These are phyloP conservation scores for Neolamprologus falcicula DNA, from an alignment of 2,113 vertebrate genomes.

Conservation along the genomic window DNA sequence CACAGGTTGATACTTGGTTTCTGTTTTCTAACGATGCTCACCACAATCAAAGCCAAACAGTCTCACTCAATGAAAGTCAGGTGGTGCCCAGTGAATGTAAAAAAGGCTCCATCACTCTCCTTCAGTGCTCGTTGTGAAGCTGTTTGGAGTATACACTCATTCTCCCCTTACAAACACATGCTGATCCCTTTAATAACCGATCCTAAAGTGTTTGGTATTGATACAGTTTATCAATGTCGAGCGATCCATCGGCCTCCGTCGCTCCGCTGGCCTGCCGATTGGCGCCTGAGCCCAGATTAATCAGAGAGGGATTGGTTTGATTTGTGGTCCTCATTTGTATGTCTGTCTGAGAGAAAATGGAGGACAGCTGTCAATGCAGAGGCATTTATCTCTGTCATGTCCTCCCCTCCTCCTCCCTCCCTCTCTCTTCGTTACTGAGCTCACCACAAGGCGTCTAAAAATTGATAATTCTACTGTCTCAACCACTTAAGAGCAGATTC, in stretches of 20 bases:
- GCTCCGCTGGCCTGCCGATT: constrained; percentile 40
- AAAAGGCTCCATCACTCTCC: background rate
- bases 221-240: constrained; percentile 66
- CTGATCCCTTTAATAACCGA: constrained; percentile 43
- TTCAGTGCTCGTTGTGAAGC: background rate
- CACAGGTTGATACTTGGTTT: background rate
- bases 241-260: constrained; percentile 45
- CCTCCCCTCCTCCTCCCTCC: constrained; percentile 30
- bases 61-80: background rate
- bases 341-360: constrained; percentile 71
- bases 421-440: background rate
- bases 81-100: background rate
- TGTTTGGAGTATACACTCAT: background rate
- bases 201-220: constrained; percentile 58
- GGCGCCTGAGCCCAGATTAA: constrained; percentile 47
- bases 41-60: background rate
- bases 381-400: constrained; percentile 75
- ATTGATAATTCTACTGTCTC: constrained; percentile 71
- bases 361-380: constrained; percentile 75
- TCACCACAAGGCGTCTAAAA: constrained; percentile 27
- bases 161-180: background rate
- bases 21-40: background rate
- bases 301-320: constrained; percentile 57
- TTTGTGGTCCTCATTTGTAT: constrained; percentile 68
- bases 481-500: constrained; percentile 71